Base-by-base conservation (phyloP, 2,113 vertebrate genomes). In the Diphyllodes magnificus region DNA sequence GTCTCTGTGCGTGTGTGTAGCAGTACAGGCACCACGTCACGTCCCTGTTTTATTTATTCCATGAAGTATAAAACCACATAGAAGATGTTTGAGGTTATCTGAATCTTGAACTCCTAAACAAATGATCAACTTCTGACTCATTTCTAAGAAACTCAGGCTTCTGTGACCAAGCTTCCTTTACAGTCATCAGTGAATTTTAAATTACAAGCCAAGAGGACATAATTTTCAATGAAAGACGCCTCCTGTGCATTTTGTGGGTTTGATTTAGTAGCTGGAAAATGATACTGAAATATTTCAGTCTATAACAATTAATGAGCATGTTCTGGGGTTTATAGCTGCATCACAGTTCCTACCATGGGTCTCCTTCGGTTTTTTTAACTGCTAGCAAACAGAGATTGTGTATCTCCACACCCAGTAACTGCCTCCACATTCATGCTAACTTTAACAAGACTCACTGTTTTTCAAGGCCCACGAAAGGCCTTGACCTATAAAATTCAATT, bases 401-500 rank as follows among this genome's bases (percentile, higher is more conserved):
- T 76, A 44, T 93, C 83, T 90, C 86, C 92, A 77, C 80, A 83
- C 80, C 40, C 81, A 88, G 78, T 86, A 91, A 95, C 71, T 96
- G 92, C 65, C 66, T 83, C 49, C 92, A 78, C 13, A 14, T 54
- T 95, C 90, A 69, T 4, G 59, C 61, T 85, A 95, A 86, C 86
- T 95, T 95, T 75, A 64, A 47, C 39, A 93, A 95, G 85, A 92
- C 23, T 83, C 65, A 84, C 63, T 82, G 90, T 93, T 97, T 97
- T 95, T 95, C 91, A 81, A 89, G 90, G 91, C 84, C 81, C 91
- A 72, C 14, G 2, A 95, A 92, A 98, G 95, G 96, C 82, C 93
- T 84, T 94, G 96, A 97, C 95, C 97, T 97, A 56, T 83, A 96
- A 95, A 97, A 96, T 97, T 97, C 97, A 97, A 96, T 97, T 98